A percentile compares a stretch with the other conserved stretches of the same genome.
Conservation (phyloP, 2,113 vertebrate genomes). For the Machaerirhynchus nigripectus region DNA sequence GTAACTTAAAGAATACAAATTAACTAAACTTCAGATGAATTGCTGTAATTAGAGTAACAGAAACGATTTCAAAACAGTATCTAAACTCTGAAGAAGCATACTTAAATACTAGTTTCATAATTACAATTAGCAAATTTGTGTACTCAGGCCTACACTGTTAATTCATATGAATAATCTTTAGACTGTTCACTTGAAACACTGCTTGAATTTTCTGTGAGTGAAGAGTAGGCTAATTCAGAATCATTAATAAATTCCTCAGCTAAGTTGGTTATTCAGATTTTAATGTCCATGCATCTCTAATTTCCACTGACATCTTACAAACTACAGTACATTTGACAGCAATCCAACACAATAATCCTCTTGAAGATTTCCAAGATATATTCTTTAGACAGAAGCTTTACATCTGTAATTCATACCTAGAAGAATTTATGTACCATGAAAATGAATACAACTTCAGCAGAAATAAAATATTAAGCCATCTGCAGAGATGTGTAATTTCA, state of each 20-base stretch:
- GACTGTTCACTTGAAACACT: not conserved
- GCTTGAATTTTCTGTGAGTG: not conserved
- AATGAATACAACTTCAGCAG: not conserved
- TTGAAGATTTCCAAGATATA: not conserved
- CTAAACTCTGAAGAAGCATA: not conserved
- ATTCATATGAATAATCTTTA: not conserved
- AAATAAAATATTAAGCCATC: not conserved
- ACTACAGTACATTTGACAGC: not conserved
- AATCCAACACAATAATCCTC: not conserved
- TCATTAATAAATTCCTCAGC: not conserved
- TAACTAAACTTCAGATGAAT: not conserved
- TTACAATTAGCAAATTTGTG: not conserved
- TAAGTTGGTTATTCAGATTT: not conserved
- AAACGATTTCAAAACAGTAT: not conserved
- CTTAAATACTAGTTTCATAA: not conserved
- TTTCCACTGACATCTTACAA: not conserved
- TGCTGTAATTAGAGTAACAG: not conserved
- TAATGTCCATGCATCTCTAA: not conserved
- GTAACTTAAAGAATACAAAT: not conserved
- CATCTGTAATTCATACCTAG: not conserved
- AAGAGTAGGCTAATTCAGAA: not conserved
- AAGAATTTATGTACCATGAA: not conserved
- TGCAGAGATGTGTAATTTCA: not conserved
- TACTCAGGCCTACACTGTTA: not conserved
- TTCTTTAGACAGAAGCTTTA: not conserved